Conservation (phyloP, 2,797 vertebrate genomes). For the Uromys caudimaculatus region DNA sequence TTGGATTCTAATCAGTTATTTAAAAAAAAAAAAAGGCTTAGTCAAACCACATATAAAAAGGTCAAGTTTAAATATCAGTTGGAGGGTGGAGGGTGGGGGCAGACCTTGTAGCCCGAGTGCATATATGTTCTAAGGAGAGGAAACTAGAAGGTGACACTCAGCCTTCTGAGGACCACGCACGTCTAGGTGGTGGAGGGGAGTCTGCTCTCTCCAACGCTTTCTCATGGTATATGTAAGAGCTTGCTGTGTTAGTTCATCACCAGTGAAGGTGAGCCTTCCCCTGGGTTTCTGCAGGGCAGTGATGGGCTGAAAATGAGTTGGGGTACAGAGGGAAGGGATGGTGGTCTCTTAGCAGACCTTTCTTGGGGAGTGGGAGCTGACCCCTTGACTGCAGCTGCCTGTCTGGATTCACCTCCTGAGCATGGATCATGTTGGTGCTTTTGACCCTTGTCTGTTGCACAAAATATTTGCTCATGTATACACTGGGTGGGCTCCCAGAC, state of each 20-base stretch:
- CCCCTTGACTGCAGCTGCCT: background rate
- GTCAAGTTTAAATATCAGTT: constrained; percentile 63
- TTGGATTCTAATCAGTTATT: constrained; percentile 69
- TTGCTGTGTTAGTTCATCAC: constrained; percentile 87
- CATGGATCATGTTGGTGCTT: background rate
- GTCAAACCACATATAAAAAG: constrained; percentile 47
- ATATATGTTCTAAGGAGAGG: background rate
- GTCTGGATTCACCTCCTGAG: background rate
- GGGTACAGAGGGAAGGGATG: background rate
- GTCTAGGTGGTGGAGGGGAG: constrained; percentile 86
- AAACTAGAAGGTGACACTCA: background rate
- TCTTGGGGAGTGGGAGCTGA: background rate
- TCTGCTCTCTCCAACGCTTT: constrained; percentile 83
- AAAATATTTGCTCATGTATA: background rate
- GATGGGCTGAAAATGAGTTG: constrained; percentile 87
- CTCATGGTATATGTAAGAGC: constrained; percentile 82
- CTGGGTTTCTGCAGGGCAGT: constrained; percentile 83
- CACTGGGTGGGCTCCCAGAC: background rate
- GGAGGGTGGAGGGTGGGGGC: background rate
- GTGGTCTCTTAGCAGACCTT: background rate
- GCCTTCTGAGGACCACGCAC: constrained; percentile 78
- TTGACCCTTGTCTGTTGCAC: background rate
- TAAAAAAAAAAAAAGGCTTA: constrained; percentile 3
- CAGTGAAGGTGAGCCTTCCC: constrained; percentile 76
- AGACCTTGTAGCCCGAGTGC: background rate